phyloP scores from a whole-genome alignment of 2,888 invertebrate species.

The Drosophila formosana region DNA sequence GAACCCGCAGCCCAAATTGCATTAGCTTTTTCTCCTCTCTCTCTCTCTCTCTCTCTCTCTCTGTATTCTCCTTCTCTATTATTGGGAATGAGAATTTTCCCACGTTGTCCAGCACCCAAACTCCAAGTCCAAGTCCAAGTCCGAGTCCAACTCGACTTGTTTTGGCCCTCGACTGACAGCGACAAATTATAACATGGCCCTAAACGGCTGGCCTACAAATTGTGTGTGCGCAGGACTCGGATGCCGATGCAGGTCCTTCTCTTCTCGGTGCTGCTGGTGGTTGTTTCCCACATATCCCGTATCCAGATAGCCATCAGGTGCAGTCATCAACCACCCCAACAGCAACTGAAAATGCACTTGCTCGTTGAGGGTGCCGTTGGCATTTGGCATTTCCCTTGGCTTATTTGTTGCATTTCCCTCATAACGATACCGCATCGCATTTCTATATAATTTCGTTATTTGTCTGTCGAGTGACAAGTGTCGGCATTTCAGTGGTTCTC shows the following conservation, averaged over 20 bases:
- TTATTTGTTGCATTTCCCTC: slow-evolving; percentile 67
- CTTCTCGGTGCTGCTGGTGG: slow-evolving; percentile 31
- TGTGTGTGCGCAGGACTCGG: slow-evolving; percentile 25
- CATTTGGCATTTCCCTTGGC: slow-evolving; percentile 16
- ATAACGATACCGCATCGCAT: slow-evolving; percentile 49
- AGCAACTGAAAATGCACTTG: slow-evolving; percentile 57
- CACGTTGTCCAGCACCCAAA: slow-evolving; percentile 57
- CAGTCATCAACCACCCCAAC: slow-evolving; percentile 29
- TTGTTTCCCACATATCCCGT: slow-evolving; percentile 6
- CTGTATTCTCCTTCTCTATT: too few relatives aligned
- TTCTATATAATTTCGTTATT: slow-evolving; percentile 80
- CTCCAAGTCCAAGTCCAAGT: slow-evolving; percentile 3
- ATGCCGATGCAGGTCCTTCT: slow-evolving; percentile 46
- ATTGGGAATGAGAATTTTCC: slow-evolving; percentile 73
- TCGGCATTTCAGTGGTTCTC: slow-evolving; percentile 31
- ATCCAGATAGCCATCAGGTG: slow-evolving; percentile 50
- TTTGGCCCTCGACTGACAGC: slow-evolving; percentile 18
- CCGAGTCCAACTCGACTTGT: slow-evolving; percentile 6
- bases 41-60: not conserved
- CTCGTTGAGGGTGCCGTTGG: slow-evolving; percentile 15
- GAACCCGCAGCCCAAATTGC: slow-evolving; percentile 72
- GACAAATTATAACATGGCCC: slow-evolving; percentile 51
- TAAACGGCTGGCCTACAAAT: slow-evolving; percentile 41
- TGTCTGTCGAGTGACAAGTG: slow-evolving; percentile 73
- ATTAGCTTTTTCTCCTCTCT: slow-evolving; percentile 46